Conservation (phyloP, 2,797 vertebrate species). For the Salmo trutta region DNA sequence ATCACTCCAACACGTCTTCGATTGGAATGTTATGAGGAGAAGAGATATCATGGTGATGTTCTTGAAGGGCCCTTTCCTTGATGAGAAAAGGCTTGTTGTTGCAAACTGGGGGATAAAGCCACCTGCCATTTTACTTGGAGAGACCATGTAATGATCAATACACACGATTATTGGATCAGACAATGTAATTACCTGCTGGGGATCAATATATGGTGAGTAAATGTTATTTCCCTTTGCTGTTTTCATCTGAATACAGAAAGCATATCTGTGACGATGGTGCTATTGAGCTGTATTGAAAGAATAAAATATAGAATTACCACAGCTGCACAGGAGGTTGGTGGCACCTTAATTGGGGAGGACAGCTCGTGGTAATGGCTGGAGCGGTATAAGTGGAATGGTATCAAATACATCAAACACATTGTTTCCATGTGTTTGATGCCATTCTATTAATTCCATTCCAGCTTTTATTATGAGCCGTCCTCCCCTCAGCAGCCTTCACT, state of each 20-base stretch:
- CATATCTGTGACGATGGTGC: not conserved
- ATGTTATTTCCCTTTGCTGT: slow-evolving; percentile 1
- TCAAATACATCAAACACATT: too few relatives aligned
- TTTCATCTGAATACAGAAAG: not conserved
- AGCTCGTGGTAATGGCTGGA: too few relatives aligned
- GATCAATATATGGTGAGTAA: slow-evolving; percentile 22
- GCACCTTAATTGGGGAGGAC: too few relatives aligned
- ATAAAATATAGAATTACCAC: not conserved
- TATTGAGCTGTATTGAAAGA: not conserved
- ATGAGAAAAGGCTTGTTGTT: slow-evolving; percentile 21
- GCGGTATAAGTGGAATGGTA: too few relatives aligned
- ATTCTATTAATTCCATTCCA: too few relatives aligned
- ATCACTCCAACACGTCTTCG: not conserved
- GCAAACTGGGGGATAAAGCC: slow-evolving; percentile 19
- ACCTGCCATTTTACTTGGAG: slow-evolving; percentile 13
- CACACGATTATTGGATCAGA: slow-evolving; percentile 41
- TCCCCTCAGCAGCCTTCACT: too few relatives aligned
- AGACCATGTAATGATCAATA: slow-evolving; percentile 44
- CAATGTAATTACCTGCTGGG: slow-evolving; percentile 35
- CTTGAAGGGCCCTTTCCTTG: slow-evolving; percentile 41
- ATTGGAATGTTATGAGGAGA: slow-evolving; percentile 31
- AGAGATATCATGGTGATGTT: slow-evolving; percentile 35
- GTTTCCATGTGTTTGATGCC: too few relatives aligned
- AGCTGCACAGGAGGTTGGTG: too few relatives aligned
- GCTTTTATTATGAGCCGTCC: too few relatives aligned